These are phyloP conservation scores for Benitochromis conjunctus DNA, from an alignment of 2,113 vertebrate genomes.

Conservation along the genomic window DNA sequence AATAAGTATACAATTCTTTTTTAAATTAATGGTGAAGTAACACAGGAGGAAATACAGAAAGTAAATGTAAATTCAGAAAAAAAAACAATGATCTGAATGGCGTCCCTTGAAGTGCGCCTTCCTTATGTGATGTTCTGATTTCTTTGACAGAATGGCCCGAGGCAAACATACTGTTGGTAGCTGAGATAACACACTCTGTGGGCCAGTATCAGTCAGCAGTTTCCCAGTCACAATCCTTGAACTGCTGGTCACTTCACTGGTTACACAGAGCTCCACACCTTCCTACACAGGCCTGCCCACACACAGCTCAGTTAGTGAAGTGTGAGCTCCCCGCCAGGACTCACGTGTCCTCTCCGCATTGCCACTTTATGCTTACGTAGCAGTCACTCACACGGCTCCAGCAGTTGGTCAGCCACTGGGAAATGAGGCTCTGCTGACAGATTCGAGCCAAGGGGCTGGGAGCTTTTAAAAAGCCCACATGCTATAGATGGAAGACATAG, in stretches of 20 bases:
- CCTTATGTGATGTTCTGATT: background rate
- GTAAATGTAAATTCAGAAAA: background rate
- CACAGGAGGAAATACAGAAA: background rate
- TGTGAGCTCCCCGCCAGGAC: background rate
- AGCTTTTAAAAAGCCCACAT: background rate
- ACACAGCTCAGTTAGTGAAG: background rate
- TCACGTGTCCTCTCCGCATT: conserved; percentile 24
- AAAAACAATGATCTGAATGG: background rate
- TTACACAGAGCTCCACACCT: background rate
- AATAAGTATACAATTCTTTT: background rate
- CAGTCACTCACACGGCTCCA: background rate
- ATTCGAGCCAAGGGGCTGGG: background rate
- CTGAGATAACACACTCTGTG: background rate
- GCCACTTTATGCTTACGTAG: background rate
- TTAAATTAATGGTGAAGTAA: background rate
- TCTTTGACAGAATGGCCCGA: background rate
- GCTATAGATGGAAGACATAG: background rate
- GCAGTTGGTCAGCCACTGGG: background rate
- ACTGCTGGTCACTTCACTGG: background rate
- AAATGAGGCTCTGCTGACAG: background rate
- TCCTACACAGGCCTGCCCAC: conserved; percentile 24
- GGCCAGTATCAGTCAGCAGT: background rate
- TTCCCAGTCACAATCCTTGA: conserved; percentile 16
- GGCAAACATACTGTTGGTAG: background rate
- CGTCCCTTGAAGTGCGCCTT: background rate